A percentile compares a stretch with the other conserved stretches of the same genome.
phyloP scores from a whole-genome alignment of 2,797 vertebrate genomes.

The Sebastes oblongus region DNA sequence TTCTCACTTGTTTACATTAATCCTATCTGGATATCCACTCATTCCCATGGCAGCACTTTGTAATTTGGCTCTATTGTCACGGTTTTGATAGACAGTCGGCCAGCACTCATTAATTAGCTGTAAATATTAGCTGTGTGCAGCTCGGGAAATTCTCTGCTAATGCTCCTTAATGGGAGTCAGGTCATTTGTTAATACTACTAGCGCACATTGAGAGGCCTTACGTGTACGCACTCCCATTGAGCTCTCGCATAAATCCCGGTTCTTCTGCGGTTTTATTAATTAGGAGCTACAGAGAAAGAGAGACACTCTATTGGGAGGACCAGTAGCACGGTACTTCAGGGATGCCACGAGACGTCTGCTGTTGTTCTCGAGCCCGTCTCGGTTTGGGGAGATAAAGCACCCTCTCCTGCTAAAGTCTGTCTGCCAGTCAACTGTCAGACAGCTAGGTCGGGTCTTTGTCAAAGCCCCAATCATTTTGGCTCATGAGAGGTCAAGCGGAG shows the following conservation, averaged over 20 bases:
- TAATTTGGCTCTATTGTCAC: constrained; percentile 48
- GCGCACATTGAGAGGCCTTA: constrained; percentile 38
- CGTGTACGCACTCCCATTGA: constrained; percentile 32
- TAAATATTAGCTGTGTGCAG: constrained; percentile 51
- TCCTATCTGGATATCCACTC: constrained; percentile 45
- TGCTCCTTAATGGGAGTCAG: constrained; percentile 62
- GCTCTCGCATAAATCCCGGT: constrained; percentile 52
- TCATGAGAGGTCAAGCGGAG: constrained; percentile 66
- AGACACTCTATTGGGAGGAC: constrained; percentile 3
- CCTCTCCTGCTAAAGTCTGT: constrained; percentile 22
- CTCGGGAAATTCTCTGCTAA: constrained; percentile 54
- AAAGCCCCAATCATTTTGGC: constrained; percentile 59
- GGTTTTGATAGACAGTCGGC: constrained; percentile 65
- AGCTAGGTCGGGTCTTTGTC: constrained; percentile 53
- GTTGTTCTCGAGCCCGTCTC: constrained; percentile 47
- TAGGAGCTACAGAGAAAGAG: constrained; percentile 37
- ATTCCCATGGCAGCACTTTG: constrained; percentile 49
- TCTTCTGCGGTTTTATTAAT: constrained; percentile 66
- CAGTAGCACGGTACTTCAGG: constrained; percentile 19
- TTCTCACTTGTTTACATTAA: constrained; percentile 62
- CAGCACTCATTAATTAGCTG: constrained; percentile 63
- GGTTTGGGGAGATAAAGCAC: constrained; percentile 37
- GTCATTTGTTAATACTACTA: constrained; percentile 60
- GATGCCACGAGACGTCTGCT: constrained; percentile 16
- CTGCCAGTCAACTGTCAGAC: constrained; percentile 37